These are phyloP conservation scores for Enteromius treurensis DNA, from an alignment of 2,797 vertebrate species.

Conservation along the genomic window DNA sequence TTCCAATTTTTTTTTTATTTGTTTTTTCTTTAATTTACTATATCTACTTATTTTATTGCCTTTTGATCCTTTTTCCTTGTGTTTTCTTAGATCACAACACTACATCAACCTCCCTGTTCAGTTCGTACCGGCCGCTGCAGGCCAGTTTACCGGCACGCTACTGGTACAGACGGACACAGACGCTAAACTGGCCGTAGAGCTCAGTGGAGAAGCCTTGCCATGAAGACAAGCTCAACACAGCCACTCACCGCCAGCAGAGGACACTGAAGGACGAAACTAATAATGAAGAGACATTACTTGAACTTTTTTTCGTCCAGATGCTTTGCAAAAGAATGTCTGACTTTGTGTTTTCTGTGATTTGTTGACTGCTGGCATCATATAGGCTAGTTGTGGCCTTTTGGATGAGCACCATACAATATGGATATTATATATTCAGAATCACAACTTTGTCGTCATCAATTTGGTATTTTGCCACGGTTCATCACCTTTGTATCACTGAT, in stretches of 20 bases:
- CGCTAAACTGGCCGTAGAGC: slow-evolving; percentile 80
- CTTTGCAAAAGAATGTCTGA: slow-evolving; percentile 16
- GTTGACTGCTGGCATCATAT: neutral
- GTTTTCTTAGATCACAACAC: slow-evolving; percentile 84
- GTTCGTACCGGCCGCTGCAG: slow-evolving; percentile 84
- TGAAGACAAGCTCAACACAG: slow-evolving; percentile 57
- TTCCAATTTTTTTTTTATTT: neutral
- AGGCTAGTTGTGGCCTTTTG: neutral
- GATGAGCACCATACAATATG: slow-evolving; percentile 18
- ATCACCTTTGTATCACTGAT: neutral
- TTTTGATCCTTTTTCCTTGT: slow-evolving; percentile 19
- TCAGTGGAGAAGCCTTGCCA: slow-evolving; percentile 85
- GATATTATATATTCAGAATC: slow-evolving; percentile 41
- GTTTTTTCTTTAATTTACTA: no score
- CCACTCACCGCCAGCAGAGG: slow-evolving; percentile 7
- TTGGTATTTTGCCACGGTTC: neutral
- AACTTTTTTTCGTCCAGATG: neutral
- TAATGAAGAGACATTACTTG: slow-evolving; percentile 2
- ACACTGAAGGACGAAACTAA: neutral
- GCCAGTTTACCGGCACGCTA: slow-evolving; percentile 82
- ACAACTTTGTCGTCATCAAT: neutral
- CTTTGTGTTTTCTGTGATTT: neutral
- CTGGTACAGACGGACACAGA: slow-evolving; percentile 81
- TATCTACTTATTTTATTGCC: neutral
- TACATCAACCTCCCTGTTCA: slow-evolving; percentile 95